A percentile compares a stretch with the other conserved stretches of the same genome.
Evolutionary conservation across 1,140 invertebrate genomes (phyloP).

Genomic region (Macrotrachela quadricornifera): DNA sequence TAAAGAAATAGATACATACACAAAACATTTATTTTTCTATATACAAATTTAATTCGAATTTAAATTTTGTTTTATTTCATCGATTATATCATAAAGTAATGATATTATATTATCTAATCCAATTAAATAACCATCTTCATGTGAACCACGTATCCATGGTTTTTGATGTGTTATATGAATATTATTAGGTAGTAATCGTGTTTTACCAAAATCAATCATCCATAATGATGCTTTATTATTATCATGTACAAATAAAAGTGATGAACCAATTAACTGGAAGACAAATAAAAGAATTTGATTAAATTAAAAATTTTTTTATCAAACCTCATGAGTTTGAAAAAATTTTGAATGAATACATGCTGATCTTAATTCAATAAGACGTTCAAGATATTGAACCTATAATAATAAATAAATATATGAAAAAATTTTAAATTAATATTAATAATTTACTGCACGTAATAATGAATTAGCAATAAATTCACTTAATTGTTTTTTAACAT

Average conservation of each 20-base stretch:
- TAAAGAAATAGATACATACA: too few relatives aligned
- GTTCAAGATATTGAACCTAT: slow-evolving; percentile 12
- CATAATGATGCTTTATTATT: slow-evolving; percentile 48
- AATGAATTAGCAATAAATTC: slow-evolving; percentile 1
- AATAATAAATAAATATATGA: neutral
- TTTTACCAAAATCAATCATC: slow-evolving; percentile 97
- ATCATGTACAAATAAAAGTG: slow-evolving; percentile 83
- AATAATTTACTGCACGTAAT: too few relatives aligned
- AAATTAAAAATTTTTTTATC: slow-evolving; percentile 19
- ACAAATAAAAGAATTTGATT: slow-evolving; percentile 11
- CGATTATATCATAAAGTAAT: slow-evolving; percentile 30
- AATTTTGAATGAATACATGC: slow-evolving; percentile 61
- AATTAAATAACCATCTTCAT: slow-evolving; percentile 87
- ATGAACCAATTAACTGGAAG: slow-evolving; percentile 71
- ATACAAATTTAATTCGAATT: too few relatives aligned
- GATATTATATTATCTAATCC: slow-evolving; percentile 80
- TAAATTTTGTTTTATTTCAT: too few relatives aligned
- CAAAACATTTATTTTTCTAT: too few relatives aligned
- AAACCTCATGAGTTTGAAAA: slow-evolving; percentile 67
- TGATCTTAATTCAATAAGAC: slow-evolving; percentile 18
- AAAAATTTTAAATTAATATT: too few relatives aligned
- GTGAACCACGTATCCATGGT: slow-evolving; percentile 81
- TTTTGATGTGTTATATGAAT: slow-evolving; percentile 53
- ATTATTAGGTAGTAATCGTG: slow-evolving; percentile 36
- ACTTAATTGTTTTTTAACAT: slow-evolving; percentile 1